Evolutionary conservation across 2,888 invertebrate genomes (phyloP).

Genomic region (Ernsta delagoae): DNA sequence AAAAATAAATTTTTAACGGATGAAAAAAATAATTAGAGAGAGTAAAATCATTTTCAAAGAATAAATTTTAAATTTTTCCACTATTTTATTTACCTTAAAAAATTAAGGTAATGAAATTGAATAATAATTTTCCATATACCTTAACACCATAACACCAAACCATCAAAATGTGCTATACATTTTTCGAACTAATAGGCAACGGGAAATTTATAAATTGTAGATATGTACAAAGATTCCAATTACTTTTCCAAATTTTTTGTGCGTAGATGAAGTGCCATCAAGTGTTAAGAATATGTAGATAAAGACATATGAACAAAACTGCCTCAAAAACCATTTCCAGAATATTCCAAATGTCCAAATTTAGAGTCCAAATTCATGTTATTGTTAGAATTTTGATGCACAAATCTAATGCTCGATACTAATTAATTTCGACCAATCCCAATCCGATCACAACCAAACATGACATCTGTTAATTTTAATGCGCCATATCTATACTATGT

Average conservation of each 20-base stretch:
- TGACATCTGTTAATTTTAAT: slow-evolving; percentile 28
- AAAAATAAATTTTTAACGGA: no score
- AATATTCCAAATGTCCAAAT: neutral
- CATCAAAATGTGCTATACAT: neutral
- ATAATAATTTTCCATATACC: neutral
- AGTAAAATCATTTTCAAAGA: no score
- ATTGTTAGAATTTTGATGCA: slow-evolving; percentile 26
- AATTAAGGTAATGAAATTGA: no score
- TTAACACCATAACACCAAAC: neutral
- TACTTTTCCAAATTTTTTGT: neutral
- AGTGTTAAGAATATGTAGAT: neutral
- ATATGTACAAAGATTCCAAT: no score
- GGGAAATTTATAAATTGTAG: no score
- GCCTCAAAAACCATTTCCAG: neutral
- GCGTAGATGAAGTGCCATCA: slow-evolving; percentile 9
- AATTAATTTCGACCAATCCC: slow-evolving; percentile 28
- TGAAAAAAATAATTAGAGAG: no score
- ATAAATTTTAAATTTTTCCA: no score
- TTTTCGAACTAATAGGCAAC: neutral
- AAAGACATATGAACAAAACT: neutral
- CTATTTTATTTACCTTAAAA: no score
- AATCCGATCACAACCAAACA: slow-evolving; percentile 30
- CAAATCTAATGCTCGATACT: slow-evolving; percentile 1
- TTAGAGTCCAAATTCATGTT: neutral
- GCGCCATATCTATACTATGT: slow-evolving; percentile 2